A percentile compares a stretch with the other conserved stretches of the same genome.
Conservation (phyloP, 2,888 invertebrate genomes). For the Nemapogon koenigi region DNA sequence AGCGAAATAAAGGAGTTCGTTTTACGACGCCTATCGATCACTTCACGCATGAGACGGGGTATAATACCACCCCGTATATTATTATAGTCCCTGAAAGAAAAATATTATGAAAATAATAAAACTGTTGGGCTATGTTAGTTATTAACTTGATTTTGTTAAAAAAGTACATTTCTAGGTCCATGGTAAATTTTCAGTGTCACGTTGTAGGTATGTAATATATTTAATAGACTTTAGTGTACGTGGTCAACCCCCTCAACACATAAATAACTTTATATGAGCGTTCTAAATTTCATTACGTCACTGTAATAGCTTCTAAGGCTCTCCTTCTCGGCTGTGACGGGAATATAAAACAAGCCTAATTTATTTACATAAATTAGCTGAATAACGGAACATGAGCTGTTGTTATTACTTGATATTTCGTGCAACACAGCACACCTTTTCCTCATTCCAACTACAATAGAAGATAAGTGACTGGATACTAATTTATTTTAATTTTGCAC, state of each 20-base stretch:
- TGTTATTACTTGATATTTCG: not conserved
- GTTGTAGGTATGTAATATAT: too few relatives aligned
- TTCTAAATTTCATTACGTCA: constrained; percentile 58
- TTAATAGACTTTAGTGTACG: too few relatives aligned
- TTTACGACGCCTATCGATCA: constrained; percentile 57
- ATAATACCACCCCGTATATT: not conserved
- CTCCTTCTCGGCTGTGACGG: constrained; percentile 49
- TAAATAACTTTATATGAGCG: constrained; percentile 60
- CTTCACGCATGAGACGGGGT: constrained; percentile 27
- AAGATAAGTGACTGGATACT: too few relatives aligned
- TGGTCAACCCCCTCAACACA: constrained; percentile 41
- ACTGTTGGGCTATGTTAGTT: too few relatives aligned
- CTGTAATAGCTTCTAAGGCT: constrained; percentile 55
- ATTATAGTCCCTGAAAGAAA: not conserved
- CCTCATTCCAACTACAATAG: too few relatives aligned
- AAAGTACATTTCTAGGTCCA: too few relatives aligned
- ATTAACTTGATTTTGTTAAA: too few relatives aligned
- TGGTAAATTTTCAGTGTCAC: too few relatives aligned
- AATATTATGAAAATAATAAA: not conserved
- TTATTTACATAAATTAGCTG: constrained; percentile 47
- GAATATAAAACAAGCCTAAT: constrained; percentile 55
- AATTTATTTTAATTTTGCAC: too few relatives aligned
- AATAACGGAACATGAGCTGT: constrained; percentile 25
- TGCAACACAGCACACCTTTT: too few relatives aligned
- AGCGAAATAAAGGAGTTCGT: constrained; percentile 51